Percentiles rank a stretch among this genome's conserved stretches.
Evolutionary conservation across 2,888 invertebrate genomes (phyloP).

Genomic region (Doris montereyensis): DNA sequence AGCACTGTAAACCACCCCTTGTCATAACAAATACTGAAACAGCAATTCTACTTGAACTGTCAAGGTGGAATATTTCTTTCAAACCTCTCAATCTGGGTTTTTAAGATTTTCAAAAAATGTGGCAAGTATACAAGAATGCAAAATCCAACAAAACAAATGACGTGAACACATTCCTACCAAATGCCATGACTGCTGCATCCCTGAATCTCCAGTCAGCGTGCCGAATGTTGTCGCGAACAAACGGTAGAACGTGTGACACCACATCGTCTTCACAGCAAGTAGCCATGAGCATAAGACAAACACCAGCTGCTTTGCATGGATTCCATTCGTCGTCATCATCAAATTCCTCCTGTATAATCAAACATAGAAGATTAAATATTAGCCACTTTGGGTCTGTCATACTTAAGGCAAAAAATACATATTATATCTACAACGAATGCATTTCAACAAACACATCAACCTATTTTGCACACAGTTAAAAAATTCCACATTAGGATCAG

Average conservation of each 20-base stretch:
- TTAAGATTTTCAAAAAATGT: too few species aligned
- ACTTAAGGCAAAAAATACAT: too few species aligned
- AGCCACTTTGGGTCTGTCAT: background rate
- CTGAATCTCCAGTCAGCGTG: conserved; percentile 89
- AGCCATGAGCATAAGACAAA: conserved; percentile 97
- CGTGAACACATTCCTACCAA: conserved; percentile 77
- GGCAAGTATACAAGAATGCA: too few species aligned
- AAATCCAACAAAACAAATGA: background rate
- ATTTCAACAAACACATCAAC: background rate
- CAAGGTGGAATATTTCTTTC: background rate
- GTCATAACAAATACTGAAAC: too few species aligned
- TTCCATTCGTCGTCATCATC: conserved; percentile 99
- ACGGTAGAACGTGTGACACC: conserved; percentile 95
- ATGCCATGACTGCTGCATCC: conserved; percentile 99
- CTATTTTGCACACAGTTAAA: too few species aligned
- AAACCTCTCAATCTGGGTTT: conserved; percentile 12
- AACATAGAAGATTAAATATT: too few species aligned
- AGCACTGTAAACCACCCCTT: too few species aligned
- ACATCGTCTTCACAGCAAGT: conserved; percentile 98
- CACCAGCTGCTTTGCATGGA: conserved; percentile 98
- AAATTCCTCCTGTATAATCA: conserved; percentile 79
- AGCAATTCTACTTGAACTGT: too few species aligned
- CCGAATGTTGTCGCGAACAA: conserved; percentile 94
- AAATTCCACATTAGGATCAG: too few species aligned
- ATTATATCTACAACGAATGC: background rate